Conservation (phyloP, 1,140 invertebrate genomes). For the Cherax quadricarinatus region DNA sequence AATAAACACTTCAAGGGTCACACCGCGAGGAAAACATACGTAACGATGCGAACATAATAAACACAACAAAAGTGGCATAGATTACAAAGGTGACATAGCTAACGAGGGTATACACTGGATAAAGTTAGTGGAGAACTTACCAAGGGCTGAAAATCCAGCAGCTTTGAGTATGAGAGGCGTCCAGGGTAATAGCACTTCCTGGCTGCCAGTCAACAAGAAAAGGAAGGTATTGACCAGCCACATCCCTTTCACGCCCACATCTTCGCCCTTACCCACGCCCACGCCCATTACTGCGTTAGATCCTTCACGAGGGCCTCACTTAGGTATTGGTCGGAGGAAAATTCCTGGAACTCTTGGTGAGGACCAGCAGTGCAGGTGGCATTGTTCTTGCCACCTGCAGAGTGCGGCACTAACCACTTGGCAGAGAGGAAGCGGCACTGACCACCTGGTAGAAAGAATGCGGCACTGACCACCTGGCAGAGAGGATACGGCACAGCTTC, state of each 20-base stretch:
- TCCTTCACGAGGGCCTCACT: neutral
- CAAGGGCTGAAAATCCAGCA: conserved; percentile 12
- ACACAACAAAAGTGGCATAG: neutral
- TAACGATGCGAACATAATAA: too few species aligned
- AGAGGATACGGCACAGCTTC: neutral
- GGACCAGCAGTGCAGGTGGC: neutral
- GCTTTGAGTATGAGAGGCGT: conserved; percentile 32
- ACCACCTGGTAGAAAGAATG: too few species aligned
- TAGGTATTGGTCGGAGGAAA: neutral
- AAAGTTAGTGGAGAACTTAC: neutral
- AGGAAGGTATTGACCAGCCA: conserved; percentile 50
- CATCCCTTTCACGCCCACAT: conserved; percentile 45
- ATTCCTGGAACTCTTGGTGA: too few species aligned
- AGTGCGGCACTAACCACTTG: neutral
- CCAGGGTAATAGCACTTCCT: conserved; percentile 49
- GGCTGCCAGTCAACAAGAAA: conserved; percentile 53
- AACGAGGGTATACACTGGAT: neutral
- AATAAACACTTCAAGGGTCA: too few species aligned
- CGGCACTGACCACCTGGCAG: neutral
- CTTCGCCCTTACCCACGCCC: conserved; percentile 1
- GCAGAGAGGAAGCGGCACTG: neutral
- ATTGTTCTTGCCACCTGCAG: neutral
- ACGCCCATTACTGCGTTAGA: conserved; percentile 14
- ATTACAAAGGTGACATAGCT: neutral
- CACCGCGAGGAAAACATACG: too few species aligned